Conservation (phyloP, 1,140 invertebrate species). For the Mercenaria mercenaria region DNA sequence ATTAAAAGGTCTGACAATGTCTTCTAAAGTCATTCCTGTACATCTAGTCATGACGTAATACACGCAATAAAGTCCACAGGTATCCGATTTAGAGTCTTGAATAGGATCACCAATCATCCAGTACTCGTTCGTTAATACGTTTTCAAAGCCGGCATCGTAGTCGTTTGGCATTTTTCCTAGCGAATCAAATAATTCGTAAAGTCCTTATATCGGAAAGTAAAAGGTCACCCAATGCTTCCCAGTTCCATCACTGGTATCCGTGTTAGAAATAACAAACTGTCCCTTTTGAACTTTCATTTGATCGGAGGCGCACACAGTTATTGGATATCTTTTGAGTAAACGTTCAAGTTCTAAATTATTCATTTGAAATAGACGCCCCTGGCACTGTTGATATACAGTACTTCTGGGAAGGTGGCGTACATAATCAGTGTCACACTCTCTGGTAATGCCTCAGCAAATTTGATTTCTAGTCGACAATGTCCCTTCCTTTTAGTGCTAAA, state of each 20-base stretch:
- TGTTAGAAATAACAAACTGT: too few relatives aligned
- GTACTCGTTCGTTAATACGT: too few relatives aligned
- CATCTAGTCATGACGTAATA: background rate
- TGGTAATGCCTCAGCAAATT: slow-evolving; percentile 14
- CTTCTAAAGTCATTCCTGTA: background rate
- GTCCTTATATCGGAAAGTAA: too few relatives aligned
- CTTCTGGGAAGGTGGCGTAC: background rate
- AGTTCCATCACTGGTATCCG: too few relatives aligned
- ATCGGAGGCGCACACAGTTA: background rate
- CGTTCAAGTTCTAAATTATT: background rate
- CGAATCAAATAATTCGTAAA: too few relatives aligned
- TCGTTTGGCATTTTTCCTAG: too few relatives aligned
- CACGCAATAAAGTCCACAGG: too few relatives aligned
- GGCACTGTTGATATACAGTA: background rate
- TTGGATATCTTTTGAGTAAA: background rate
- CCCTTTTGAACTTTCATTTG: background rate
- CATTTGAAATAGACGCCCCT: background rate
- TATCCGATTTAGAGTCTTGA: too few relatives aligned
- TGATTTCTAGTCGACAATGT: slow-evolving; percentile 9
- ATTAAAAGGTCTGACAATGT: background rate
- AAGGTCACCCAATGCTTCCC: too few relatives aligned
- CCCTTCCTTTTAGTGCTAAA: slow-evolving; percentile 25
- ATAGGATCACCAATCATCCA: too few relatives aligned
- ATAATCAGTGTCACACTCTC: slow-evolving; percentile 10
- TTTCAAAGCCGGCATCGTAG: too few relatives aligned